A percentile compares a stretch with the other conserved stretches of the same genome.
Conservation (phyloP, 2,888 invertebrate genomes). For the Hydrotaea diabolus region DNA sequence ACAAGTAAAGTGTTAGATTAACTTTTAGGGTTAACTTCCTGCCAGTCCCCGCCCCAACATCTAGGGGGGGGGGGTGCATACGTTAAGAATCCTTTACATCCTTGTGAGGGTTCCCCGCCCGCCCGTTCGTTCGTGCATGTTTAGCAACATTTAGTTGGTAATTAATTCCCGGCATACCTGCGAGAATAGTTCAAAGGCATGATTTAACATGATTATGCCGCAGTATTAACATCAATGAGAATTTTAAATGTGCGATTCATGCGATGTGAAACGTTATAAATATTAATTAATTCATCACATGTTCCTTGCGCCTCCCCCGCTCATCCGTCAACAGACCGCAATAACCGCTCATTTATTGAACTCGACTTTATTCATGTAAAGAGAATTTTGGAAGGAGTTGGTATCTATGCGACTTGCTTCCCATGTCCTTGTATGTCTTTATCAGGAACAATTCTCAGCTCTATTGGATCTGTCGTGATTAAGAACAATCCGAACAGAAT, state of each 20-base stretch:
- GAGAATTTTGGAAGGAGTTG: too few relatives aligned
- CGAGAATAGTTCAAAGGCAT: constrained; percentile 61
- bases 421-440: too few relatives aligned
- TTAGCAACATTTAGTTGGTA: constrained; percentile 29
- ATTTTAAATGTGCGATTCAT: constrained; percentile 7
- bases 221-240: neutral
- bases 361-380: too few relatives aligned
- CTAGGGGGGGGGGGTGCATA: neutral
- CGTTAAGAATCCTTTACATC: constrained; percentile 6
- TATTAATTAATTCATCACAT: constrained; percentile 6
- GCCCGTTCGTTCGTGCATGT: constrained; percentile 25
- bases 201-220: constrained; percentile 19
- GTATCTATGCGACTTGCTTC: too few relatives aligned
- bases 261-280: neutral
- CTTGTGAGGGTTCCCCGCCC: constrained; percentile 47
- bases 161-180: constrained; percentile 61
- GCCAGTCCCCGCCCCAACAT: neutral
- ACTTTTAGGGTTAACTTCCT: constrained; percentile 65
- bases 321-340: neutral
- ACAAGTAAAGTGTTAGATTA: constrained; percentile 63
- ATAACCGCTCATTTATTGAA: too few relatives aligned
- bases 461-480: too few relatives aligned
- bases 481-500: too few relatives aligned
- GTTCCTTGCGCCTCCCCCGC: neutral
- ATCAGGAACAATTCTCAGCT: too few relatives aligned